These are phyloP conservation scores for Amphiprion ocellaris DNA, from an alignment of 2,113 vertebrate species.

Conservation along the genomic window DNA sequence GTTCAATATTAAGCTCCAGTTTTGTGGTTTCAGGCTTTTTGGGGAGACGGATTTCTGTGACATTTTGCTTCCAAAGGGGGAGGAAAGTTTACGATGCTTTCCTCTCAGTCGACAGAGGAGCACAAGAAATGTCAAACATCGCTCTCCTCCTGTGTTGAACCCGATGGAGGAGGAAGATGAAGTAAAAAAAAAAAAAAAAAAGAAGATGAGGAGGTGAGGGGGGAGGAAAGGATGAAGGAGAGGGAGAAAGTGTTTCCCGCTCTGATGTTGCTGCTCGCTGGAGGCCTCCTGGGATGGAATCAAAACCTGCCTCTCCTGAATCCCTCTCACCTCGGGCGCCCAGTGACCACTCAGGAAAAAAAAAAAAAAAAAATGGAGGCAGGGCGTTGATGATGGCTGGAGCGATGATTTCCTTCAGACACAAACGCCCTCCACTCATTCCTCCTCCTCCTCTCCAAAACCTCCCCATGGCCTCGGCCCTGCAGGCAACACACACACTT, in stretches of 20 bases:
- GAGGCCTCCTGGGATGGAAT: constrained; percentile 61
- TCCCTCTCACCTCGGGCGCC: constrained; percentile 42
- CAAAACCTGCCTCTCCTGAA: constrained; percentile 65
- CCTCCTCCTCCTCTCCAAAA: constrained; percentile 44
- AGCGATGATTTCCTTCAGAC: constrained; percentile 87
- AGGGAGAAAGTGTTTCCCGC: constrained; percentile 17
- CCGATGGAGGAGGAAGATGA: constrained; percentile 53
- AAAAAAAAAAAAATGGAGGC: constrained; percentile 45
- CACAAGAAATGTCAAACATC: constrained; percentile 56
- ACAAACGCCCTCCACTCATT: constrained; percentile 71
- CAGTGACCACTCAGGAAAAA: constrained; percentile 40
- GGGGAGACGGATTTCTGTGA: constrained; percentile 6
- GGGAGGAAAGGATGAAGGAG: constrained; percentile 31
- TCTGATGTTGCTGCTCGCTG: constrained; percentile 60
- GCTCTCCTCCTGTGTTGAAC: constrained; percentile 45
- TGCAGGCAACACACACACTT: constrained; percentile 66
- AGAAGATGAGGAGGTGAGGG: constrained; percentile 30
- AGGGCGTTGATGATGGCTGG: constrained; percentile 70
- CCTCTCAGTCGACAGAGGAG: constrained; percentile 29
- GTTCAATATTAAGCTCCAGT: background rate
- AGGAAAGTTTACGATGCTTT: constrained; percentile 44
- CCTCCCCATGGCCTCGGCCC: constrained; percentile 64
- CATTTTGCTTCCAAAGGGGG: constrained; percentile 28
- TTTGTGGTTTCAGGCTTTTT: background rate
- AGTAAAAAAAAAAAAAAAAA: background rate